A percentile compares a stretch with the other conserved stretches of the same genome.
phyloP scores from a whole-genome alignment of 2,888 invertebrate genomes.

The Dryocosmus kuriphilus region DNA sequence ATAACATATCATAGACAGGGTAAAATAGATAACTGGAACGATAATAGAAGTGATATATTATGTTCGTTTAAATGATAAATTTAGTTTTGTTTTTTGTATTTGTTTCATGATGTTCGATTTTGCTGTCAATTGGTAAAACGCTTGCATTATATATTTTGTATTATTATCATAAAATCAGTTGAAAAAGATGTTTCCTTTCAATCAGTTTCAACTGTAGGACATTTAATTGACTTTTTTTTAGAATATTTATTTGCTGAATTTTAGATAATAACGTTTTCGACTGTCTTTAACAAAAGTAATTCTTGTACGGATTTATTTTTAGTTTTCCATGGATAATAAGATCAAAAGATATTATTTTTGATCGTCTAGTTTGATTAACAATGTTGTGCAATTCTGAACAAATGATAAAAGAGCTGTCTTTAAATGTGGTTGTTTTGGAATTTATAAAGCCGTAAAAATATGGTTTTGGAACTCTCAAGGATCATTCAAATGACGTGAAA shows the following conservation, averaged over 20 bases:
- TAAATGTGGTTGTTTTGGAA: not conserved
- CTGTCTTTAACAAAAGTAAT: too few relatives aligned
- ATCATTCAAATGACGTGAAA: not conserved
- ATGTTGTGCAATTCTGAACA: not conserved
- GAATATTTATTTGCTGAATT: too few relatives aligned
- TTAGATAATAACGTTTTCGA: too few relatives aligned
- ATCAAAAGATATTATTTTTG: not conserved
- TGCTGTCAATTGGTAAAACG: conserved; percentile 8
- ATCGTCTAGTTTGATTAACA: not conserved
- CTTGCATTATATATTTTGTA: not conserved
- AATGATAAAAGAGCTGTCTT: not conserved
- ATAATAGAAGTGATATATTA: not conserved
- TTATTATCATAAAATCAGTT: not conserved
- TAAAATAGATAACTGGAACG: conserved; percentile 11
- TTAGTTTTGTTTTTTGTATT: not conserved
- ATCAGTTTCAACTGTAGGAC: too few relatives aligned
- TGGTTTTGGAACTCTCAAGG: too few relatives aligned
- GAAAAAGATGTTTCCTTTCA: too few relatives aligned
- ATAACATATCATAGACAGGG: not conserved
- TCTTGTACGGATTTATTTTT: too few relatives aligned
- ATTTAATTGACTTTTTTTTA: too few relatives aligned
- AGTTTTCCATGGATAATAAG: too few relatives aligned
- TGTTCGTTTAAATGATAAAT: not conserved
- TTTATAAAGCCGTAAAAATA: not conserved
- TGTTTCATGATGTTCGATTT: conserved; percentile 16